These are phyloP conservation scores for Pocillopora meandrina DNA, from an alignment of 92 coral and sea anemone genomes.

Conservation along the genomic window DNA sequence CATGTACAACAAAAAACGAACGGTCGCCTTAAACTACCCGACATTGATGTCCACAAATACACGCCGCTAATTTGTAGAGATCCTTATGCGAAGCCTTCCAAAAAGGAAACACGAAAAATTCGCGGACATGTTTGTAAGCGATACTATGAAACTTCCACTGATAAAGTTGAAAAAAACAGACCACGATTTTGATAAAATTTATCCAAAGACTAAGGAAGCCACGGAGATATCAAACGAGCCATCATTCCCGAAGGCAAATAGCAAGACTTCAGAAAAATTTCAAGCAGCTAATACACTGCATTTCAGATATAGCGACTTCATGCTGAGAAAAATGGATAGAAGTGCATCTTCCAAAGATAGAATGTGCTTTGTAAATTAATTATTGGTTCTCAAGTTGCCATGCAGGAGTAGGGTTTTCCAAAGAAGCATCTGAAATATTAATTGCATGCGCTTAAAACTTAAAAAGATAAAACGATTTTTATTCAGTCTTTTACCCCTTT, in stretches of 20 bases:
- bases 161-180: constrained; percentile 40
- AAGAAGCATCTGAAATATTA: no score
- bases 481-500: no score
- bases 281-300: constrained; percentile 67
- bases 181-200: constrained; percentile 13
- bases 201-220: constrained; percentile 11
- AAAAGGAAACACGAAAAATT: constrained; percentile 43
- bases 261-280: constrained; percentile 32
- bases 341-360: constrained; percentile 12
- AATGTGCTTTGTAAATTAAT: constrained; percentile 24
- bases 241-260: background rate
- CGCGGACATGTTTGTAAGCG: constrained; percentile 41
- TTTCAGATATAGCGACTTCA: constrained; percentile 77
- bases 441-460: no score
- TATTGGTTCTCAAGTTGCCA: no score
- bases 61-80: constrained; percentile 67
- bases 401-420: no score
- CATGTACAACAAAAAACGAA: constrained; percentile 69
- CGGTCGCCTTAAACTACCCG: constrained; percentile 64
- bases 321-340: constrained; percentile 46
- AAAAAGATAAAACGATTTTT: no score
- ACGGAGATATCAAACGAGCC: constrained; percentile 13
- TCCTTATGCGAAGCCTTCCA: constrained; percentile 74
- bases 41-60: constrained; percentile 53
- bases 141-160: constrained; percentile 70